phyloP scores from a whole-genome alignment of 2,797 vertebrate species.

The Mus spretus region DNA sequence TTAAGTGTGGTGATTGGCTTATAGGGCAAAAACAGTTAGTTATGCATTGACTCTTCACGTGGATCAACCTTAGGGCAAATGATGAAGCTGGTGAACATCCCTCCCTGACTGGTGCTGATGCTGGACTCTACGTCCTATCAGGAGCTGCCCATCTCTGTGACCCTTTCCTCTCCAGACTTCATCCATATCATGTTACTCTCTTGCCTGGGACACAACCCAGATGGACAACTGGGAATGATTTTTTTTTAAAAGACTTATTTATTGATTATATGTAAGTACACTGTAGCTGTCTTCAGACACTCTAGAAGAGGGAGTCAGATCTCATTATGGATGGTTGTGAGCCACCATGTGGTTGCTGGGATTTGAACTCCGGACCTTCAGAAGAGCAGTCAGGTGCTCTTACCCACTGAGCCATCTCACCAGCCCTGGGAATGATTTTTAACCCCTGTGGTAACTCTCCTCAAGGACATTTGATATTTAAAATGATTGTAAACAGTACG shows the following conservation, averaged over 20 bases:
- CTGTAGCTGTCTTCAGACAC: too few species aligned
- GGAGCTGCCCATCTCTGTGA: not conserved
- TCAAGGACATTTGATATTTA: not conserved
- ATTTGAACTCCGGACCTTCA: too few species aligned
- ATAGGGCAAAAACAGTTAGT: not conserved
- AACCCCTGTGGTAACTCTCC: not conserved
- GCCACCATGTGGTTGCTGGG: too few species aligned
- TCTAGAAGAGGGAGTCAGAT: too few species aligned
- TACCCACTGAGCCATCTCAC: too few species aligned
- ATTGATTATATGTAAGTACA: too few species aligned
- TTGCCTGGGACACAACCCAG: not conserved
- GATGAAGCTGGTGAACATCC: too few species aligned
- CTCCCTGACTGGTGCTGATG: too few species aligned
- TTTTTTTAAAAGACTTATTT: not conserved
- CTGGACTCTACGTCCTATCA: not conserved
- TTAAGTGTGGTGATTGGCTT: not conserved
- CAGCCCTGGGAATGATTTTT: not conserved
- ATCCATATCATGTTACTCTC: not conserved
- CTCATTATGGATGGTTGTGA: too few species aligned
- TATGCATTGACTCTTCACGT: not conserved
- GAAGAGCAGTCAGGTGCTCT: too few species aligned
- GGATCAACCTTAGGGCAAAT: not conserved
- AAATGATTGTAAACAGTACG: conserved; percentile 9
- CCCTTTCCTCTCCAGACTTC: not conserved
- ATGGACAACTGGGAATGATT: not conserved